Base-by-base conservation (phyloP, 2,888 invertebrate genomes). In the Patella pellucida region DNA sequence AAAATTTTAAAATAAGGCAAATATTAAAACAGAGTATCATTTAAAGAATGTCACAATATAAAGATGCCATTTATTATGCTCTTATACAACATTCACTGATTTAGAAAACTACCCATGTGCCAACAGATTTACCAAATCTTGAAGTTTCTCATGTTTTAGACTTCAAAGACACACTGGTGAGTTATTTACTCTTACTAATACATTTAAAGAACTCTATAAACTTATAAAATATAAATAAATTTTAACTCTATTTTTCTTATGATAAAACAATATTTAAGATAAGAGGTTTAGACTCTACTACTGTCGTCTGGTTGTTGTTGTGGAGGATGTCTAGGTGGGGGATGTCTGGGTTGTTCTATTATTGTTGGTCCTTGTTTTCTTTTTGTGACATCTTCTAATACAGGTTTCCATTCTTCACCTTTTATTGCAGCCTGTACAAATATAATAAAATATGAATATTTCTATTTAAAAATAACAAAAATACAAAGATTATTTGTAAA, bases 341-440 rank as follows among this genome's bases (percentile, higher is more conserved):
- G 81, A 19, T 75, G 72, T 50, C 52, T 73, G 1, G 80, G 80
- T 14, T 75, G 72, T 19, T 77, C 76, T 16, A 81, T 79, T 5
- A 80, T 68, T 14, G 54, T 72, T 5, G 81, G 80, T 14, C 80
- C 79, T 9, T 62, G 67, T 72, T 68, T 19, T 9, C 69, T 69
- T 52, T 52, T 19, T 7, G 75, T 69, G n/a, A 75, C 70, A 7
- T 81, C 82, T 16, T 81, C 69, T 16, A 81, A 82, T 14, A 84
- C 80, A 7, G 88, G 85, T 31, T 76, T 78, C 89, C 89, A 89
- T 76, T 88, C 84, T 72, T 89, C 89, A 9, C 87, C 87, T 76
- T 85, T 86, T 16, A 89, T 81, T 14, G 87, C 89, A 51, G 89
- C 89, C 89, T 89, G 75, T 2, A 77, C 81, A 23, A 51, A 41